Evolutionary conservation across 2,797 vertebrate species (phyloP).

Genomic region (Sparus aurata): DNA sequence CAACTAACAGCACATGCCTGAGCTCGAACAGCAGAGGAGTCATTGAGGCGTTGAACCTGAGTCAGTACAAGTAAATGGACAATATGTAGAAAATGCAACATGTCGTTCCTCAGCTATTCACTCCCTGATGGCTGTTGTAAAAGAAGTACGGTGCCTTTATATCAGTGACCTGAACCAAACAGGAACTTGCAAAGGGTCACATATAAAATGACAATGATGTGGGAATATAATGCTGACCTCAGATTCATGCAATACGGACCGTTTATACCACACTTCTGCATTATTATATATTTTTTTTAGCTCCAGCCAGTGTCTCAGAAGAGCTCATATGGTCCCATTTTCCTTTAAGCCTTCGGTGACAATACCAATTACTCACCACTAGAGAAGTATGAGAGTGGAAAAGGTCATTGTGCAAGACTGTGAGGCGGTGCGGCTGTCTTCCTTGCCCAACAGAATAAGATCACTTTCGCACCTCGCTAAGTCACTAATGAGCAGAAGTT

Average conservation of each 20-base stretch:
- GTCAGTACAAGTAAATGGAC: not conserved
- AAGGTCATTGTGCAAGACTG: not conserved
- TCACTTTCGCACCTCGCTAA: constrained; percentile 6
- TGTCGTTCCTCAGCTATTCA: not conserved
- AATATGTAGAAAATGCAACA: not conserved
- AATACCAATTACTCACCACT: constrained; percentile 1
- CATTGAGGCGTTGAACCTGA: not conserved
- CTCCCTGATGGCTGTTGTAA: not conserved
- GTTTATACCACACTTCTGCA: constrained; percentile 39
- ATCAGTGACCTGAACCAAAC: constrained; percentile 12
- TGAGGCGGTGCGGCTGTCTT: not conserved
- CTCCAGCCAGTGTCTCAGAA: not conserved
- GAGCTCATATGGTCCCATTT: not conserved
- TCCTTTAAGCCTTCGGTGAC: constrained; percentile 13
- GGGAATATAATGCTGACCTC: constrained; percentile 11
- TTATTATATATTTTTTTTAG: constrained; percentile 3
- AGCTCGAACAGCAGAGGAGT: not conserved
- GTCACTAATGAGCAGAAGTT: not conserved
- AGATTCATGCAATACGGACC: not conserved
- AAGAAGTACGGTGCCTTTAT: not conserved
- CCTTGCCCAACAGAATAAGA: not conserved
- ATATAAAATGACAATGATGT: constrained; percentile 24
- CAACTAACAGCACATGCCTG: constrained; percentile 2
- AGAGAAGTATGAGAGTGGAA: constrained; percentile 18
- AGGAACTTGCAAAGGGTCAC: constrained; percentile 38